phyloP scores from a whole-genome alignment of 1,140 invertebrate genomes.

The Neoseiulus cucumeris region DNA sequence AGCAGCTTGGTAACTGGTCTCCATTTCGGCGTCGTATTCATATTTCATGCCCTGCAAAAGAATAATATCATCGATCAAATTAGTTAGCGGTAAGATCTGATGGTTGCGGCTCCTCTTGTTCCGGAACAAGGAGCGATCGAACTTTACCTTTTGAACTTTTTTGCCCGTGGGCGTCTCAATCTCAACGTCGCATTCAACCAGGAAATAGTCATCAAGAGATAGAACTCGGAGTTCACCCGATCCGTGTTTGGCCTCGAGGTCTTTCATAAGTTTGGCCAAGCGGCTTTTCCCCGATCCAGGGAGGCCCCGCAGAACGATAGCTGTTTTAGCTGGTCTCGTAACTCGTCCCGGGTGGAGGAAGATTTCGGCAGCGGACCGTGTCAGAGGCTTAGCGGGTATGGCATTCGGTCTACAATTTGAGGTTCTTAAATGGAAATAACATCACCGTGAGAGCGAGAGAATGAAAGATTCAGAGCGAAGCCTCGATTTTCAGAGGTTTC shows the following conservation, averaged over 20 bases:
- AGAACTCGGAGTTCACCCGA: constrained; percentile 64
- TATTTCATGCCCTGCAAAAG: neutral
- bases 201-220: constrained; percentile 86
- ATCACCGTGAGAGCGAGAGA: no score
- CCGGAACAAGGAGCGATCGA: no score
- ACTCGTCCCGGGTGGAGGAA: constrained; percentile 38
- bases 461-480: no score
- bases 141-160: no score
- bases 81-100: no score
- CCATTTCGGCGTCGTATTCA: neutral
- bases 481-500: no score
- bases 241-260: constrained; percentile 50
- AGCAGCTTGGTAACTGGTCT: neutral
- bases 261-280: constrained; percentile 66
- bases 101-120: no score
- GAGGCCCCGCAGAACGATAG: constrained; percentile 66
- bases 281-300: constrained; percentile 75
- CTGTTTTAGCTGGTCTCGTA: constrained; percentile 55
- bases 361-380: no score
- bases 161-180: no score
- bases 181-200: constrained; percentile 40
- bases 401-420: no score
- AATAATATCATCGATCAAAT: neutral
- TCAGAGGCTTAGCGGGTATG: no score
- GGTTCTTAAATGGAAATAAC: no score